Conservation (phyloP, 2,888 invertebrate genomes). For the Liopterus haemorrhoidalis region DNA sequence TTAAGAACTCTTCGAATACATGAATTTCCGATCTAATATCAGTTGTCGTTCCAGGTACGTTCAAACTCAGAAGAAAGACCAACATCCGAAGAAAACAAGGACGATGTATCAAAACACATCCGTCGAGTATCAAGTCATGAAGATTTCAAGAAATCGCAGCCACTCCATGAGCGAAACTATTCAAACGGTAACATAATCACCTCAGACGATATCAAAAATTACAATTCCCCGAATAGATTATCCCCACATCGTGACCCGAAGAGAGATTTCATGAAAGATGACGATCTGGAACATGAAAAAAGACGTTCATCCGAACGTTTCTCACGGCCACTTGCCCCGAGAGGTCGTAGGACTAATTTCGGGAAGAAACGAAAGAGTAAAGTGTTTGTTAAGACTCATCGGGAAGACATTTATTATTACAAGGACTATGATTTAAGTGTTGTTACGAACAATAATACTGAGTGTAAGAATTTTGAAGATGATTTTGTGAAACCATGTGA, state of each 20-base stretch:
- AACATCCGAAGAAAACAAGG: slow-evolving; percentile 40
- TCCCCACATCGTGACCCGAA: slow-evolving; percentile 40
- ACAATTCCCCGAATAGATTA: slow-evolving; percentile 44
- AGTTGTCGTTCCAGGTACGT: too few relatives aligned
- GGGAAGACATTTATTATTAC: slow-evolving; percentile 19
- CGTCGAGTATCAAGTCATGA: slow-evolving; percentile 60
- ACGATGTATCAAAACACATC: slow-evolving; percentile 41
- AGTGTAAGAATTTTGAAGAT: slow-evolving; percentile 3
- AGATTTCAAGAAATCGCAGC: slow-evolving; percentile 48
- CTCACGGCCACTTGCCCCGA: slow-evolving; percentile 54
- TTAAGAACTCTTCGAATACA: too few relatives aligned
- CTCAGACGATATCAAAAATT: slow-evolving; percentile 32
- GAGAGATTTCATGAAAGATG: slow-evolving; percentile 39
- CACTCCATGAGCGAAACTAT: slow-evolving; percentile 40
- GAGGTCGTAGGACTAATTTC: slow-evolving; percentile 46
- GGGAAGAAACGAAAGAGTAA: slow-evolving; percentile 33
- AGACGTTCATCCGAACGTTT: slow-evolving; percentile 60
- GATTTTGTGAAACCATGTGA: slow-evolving; percentile 21
- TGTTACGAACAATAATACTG: slow-evolving; percentile 16
- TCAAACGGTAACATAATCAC: slow-evolving; percentile 27
- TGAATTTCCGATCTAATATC: too few relatives aligned
- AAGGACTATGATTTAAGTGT: slow-evolving; percentile 17
- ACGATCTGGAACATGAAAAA: slow-evolving; percentile 58
- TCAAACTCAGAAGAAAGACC: slow-evolving; percentile 57
- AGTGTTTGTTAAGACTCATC: slow-evolving; percentile 28